Base-by-base conservation (phyloP, 53 echinoderm and acorn worm species). In the Echinometra lucunter region DNA sequence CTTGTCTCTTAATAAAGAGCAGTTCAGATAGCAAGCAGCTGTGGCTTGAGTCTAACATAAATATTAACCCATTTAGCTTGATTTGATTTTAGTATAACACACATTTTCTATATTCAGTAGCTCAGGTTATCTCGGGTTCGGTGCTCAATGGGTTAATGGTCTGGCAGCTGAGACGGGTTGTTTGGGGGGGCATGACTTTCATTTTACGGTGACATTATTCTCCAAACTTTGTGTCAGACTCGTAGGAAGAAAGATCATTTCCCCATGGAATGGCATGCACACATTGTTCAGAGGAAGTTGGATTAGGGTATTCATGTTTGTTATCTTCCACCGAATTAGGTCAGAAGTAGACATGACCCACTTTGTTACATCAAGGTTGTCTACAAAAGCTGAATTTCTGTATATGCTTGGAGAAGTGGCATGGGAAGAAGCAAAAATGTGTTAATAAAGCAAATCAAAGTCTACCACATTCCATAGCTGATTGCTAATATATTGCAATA, bases 271-370 rank as follows among this genome's bases (percentile, higher is more conserved):
- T 19, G 78, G 78, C 37, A 40, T 78, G 78, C 78, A 40, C 38
- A 78, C 78, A 42, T 78, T 78, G 78, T 78, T 42, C 42, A 78
- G 19, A 42, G 78, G 78, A 78, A 78, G 78, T 78, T 21, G 42
- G 78, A 78, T 78, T 38, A 78, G 42, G 40, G 38, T 21, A 78
- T 78, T 42, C 78, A 78, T 35, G 78, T 78, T 78, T 78, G 78
- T 78, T 78, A 78, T 78, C 78, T 78, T 78, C 42, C 42, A 78
- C 19, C 42, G 16, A 78, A 78, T 78, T 78, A 42, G 78, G 78
- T 78, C 78, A 78, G 78, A 42, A 19, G 17, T 78, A 78, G 78
- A 42, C 78, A 2, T 78, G 78, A 78, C 78, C 78, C 78, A 78
- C 78, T 78, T 78, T 78, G 78, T 38, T 35, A 7, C 35, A 72